A percentile compares a stretch with the other conserved stretches of the same genome.
These are phyloP conservation scores for Forbesichthys agassizii DNA, from an alignment of 2,113 vertebrate species.

Conservation along the genomic window DNA sequence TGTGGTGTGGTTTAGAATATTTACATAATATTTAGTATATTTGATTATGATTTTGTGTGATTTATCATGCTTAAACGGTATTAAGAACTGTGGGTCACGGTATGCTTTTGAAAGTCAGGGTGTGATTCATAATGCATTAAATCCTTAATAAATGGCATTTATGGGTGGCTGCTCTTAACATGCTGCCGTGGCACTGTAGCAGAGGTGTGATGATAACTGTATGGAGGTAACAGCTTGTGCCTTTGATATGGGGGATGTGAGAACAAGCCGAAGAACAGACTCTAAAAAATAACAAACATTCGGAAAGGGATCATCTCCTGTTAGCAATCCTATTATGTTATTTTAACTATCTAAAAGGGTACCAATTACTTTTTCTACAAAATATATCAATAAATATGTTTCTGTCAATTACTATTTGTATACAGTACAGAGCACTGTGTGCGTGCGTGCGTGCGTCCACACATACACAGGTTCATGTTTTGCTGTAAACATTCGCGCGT, in stretches of 20 bases:
- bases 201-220: slow-evolving; percentile 64
- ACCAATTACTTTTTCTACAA: no score
- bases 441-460: neutral
- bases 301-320: neutral
- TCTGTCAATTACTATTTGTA: neutral
- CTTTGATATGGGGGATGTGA: slow-evolving; percentile 73
- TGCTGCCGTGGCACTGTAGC: slow-evolving; percentile 48
- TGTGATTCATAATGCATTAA: no score
- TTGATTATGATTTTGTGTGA: no score
- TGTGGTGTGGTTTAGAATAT: no score
- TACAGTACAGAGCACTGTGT: neutral
- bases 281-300: slow-evolving; percentile 8
- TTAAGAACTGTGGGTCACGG: no score
- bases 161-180: slow-evolving; percentile 47
- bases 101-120: no score
- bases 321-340: neutral
- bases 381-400: neutral
- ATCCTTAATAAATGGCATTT: neutral
- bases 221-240: slow-evolving; percentile 42
- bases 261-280: slow-evolving; percentile 34
- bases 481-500: neutral
- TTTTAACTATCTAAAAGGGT: neutral
- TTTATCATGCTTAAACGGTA: no score
- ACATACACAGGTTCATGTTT: neutral
- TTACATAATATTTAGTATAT: no score